Evolutionary conservation across 2,113 vertebrate genomes (phyloP), one percentile per base, ranked within the genome.

Genomic region (Gambusia holbrooki): DNA sequence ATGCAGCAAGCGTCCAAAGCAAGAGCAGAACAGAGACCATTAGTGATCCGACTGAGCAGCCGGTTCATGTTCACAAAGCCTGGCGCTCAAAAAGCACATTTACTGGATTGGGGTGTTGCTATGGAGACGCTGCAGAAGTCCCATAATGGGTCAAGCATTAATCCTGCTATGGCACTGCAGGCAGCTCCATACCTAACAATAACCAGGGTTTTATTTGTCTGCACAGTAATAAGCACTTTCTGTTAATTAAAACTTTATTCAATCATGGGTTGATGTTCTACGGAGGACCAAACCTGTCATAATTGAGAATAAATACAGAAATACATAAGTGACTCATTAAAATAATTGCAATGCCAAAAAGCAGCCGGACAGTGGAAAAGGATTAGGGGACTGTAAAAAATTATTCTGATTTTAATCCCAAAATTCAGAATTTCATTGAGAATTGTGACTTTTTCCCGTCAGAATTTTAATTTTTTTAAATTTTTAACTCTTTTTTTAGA

Each of bases 1-100:
- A 94, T 94, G 94, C 92, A 94, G 91, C 91, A 93, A 95, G 91
- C 89, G 87, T 90, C 87, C 89, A 89, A 92, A 93, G 94, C 89
- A 93, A 94, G 90, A 93, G 92, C 92, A 94, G 90, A 95, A 94
- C 76, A 93, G 80, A 92, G 29, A 91, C 72, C 74, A 91, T 95
- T 93, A 94, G 88, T 76, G 70, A 81, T 48, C 4, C 62, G 62
- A 86, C 74, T 42, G 80, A 81, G 74, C 84, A 76, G 81, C 76
- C 62, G 60, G 69, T 67, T 78, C 64, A 66, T 79, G 62, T 84
- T 42, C 61, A 79, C 13, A n/a, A 19, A 69, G 90, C 87, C 69
- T 74, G 69, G 71, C 80, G 84, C 79, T 86, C 25, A 62, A 19
- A 6, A 77, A 83, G 72, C 89, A 69, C 90, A 89, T 85, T 90